These are phyloP conservation scores for Coregonus ussuriensis DNA, from an alignment of 2,797 vertebrate species.

Conservation along the genomic window DNA sequence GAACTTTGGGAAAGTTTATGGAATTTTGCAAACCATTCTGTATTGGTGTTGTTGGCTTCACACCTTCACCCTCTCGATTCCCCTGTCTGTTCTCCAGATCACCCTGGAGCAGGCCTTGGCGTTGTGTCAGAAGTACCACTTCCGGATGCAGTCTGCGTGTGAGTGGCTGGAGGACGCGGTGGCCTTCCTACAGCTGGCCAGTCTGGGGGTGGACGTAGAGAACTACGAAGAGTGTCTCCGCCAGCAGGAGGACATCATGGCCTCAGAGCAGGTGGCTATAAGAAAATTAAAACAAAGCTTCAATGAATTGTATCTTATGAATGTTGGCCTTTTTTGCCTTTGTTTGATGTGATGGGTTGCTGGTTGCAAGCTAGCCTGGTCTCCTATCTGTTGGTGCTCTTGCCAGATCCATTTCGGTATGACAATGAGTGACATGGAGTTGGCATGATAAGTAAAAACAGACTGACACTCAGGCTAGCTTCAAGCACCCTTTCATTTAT, in stretches of 20 bases:
- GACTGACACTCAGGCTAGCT: too few species aligned
- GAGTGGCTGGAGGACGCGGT: constrained; percentile 96
- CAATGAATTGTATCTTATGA: too few species aligned
- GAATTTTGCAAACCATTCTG: not conserved
- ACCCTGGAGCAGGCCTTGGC: constrained; percentile 84
- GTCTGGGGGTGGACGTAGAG: constrained; percentile 90
- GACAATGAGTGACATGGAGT: too few species aligned
- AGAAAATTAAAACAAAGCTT: too few species aligned
- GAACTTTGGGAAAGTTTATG: not conserved
- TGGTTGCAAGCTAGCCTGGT: too few species aligned
- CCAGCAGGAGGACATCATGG: constrained; percentile 87
- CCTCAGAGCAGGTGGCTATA: constrained; percentile 71
- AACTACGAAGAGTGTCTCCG: constrained; percentile 89
- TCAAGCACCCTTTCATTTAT: too few species aligned
- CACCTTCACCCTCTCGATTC: not conserved
- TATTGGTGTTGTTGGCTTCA: not conserved
- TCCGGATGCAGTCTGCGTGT: constrained; percentile 85
- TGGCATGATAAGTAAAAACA: too few species aligned
- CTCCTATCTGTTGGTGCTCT: too few species aligned
- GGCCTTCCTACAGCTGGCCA: constrained; percentile 86
- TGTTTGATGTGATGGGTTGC: too few species aligned
- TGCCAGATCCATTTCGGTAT: too few species aligned
- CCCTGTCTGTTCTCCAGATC: constrained; percentile 68
- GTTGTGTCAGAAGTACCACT: constrained; percentile 90
- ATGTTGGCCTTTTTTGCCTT: too few species aligned